These are phyloP conservation scores for Teleiodes luculella DNA, from an alignment of 2,888 invertebrate genomes.

Conservation along the genomic window DNA sequence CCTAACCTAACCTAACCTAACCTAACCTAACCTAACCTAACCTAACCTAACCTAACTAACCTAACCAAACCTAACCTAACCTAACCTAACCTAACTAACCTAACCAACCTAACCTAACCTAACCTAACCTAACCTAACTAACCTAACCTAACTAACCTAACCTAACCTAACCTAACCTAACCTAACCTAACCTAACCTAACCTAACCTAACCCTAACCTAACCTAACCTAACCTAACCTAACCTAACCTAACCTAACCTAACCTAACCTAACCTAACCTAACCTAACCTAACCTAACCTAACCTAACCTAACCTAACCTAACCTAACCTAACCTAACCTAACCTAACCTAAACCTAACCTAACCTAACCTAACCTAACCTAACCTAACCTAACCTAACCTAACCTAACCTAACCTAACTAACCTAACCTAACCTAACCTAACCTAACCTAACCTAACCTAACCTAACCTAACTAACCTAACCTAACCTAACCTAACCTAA, in stretches of 20 bases:
- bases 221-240: constrained; percentile 19
- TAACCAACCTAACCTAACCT: constrained; percentile 18
- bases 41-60: constrained; percentile 8
- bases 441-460: constrained; percentile 12
- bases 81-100: constrained; percentile 10
- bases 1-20: constrained; percentile 18
- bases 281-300: constrained; percentile 20
- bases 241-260: constrained; percentile 18
- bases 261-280: constrained; percentile 19
- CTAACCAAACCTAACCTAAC: constrained; percentile 10
- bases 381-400: too few species aligned
- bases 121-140: constrained; percentile 18
- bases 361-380: constrained; percentile 3
- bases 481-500: constrained; percentile 21
- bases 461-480: constrained; percentile 19
- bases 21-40: constrained; percentile 16
- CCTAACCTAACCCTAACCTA: too few species aligned
- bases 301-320: constrained; percentile 19
- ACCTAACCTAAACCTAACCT: constrained; percentile 17
- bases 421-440: constrained; percentile 9
- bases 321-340: constrained; percentile 19
- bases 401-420: too few species aligned
- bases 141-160: too few species aligned
- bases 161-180: constrained; percentile 19
- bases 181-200: constrained; percentile 18